Evolutionary conservation across 64 coral and sea anemone species (phyloP).

Genomic region (Actinia equina): DNA sequence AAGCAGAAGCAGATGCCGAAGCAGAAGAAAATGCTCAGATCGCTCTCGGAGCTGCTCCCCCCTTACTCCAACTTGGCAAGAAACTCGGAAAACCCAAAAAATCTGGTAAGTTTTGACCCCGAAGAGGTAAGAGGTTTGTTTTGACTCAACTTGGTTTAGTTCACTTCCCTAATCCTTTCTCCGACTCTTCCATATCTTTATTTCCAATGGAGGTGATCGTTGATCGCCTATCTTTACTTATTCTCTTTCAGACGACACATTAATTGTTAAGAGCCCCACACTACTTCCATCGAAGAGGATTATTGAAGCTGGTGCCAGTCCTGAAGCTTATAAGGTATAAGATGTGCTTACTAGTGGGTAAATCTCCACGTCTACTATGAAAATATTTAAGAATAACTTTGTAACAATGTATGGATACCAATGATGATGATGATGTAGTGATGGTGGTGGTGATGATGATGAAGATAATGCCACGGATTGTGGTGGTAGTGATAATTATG

Average conservation of each 20-base stretch:
- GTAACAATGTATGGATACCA: background rate
- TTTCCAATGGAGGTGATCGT: background rate
- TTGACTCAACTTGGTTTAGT: too few relatives aligned
- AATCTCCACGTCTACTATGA: too few relatives aligned
- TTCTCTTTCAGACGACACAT: background rate
- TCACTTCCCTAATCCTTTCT: too few relatives aligned
- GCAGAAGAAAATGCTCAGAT: background rate
- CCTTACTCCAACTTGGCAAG: background rate
- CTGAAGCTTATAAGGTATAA: background rate
- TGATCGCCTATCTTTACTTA: background rate
- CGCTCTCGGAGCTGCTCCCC: background rate
- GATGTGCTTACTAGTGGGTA: too few relatives aligned
- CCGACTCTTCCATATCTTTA: background rate
- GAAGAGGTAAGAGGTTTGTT: too few relatives aligned
- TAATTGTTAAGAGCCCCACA: background rate
- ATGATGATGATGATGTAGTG: background rate
- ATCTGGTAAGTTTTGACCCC: background rate
- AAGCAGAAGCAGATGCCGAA: constrained; percentile 11
- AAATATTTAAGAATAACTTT: background rate
- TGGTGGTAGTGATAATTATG: too few relatives aligned
- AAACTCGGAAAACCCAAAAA: background rate
- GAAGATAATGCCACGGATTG: background rate
- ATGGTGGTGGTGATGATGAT: background rate
- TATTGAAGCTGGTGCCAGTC: background rate
- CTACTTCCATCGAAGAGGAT: background rate